Conservation (phyloP, 2,797 vertebrate genomes). For the Syncerus caffer region DNA sequence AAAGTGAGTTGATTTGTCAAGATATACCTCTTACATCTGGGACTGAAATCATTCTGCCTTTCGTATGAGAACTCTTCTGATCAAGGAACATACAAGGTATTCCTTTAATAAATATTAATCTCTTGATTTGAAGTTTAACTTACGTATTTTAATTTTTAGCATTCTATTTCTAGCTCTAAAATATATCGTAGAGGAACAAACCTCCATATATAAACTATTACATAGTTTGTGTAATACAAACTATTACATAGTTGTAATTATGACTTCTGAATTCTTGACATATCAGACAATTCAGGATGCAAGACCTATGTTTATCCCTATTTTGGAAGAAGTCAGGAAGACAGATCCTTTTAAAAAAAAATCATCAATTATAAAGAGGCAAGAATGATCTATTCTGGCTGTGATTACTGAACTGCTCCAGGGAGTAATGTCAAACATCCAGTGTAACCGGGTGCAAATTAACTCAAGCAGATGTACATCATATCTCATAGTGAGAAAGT, state of each 20-base stretch:
- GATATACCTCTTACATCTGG: background rate
- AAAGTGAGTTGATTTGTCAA: conserved; percentile 11
- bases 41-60: background rate
- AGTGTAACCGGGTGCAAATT: background rate
- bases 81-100: background rate
- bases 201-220: too few species aligned
- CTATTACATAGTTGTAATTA: background rate
- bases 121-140: background rate
- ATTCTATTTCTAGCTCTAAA: background rate
- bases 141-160: background rate
- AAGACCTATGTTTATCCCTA: background rate
- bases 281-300: background rate
- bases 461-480: background rate
- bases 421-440: background rate
- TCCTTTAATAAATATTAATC: background rate
- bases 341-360: background rate
- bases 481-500: background rate
- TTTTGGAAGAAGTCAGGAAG: background rate
- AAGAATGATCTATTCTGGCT: background rate
- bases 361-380: background rate
- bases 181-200: background rate
- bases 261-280: background rate
- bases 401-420: background rate
- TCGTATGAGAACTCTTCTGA: background rate
- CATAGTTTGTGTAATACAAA: too few species aligned